phyloP scores from a whole-genome alignment of 2,888 invertebrate genomes.

The Euzophera pinguis region DNA sequence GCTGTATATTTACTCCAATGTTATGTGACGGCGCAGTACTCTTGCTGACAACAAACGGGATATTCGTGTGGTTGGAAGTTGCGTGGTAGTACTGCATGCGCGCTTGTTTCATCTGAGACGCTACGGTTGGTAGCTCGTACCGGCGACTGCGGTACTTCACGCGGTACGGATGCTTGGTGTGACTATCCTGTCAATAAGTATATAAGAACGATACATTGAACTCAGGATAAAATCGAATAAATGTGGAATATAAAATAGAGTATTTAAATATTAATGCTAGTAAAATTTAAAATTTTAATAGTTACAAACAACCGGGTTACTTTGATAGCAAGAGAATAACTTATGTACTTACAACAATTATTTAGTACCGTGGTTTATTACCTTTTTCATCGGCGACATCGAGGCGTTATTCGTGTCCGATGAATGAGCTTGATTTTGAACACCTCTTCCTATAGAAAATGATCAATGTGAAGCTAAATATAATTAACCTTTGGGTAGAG shows the following conservation, averaged over 20 bases:
- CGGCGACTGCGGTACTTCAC: slow-evolving; percentile 55
- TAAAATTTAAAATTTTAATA: too few species aligned
- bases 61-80: slow-evolving; percentile 64
- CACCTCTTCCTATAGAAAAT: neutral
- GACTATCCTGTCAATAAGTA: slow-evolving; percentile 17
- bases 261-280: too few species aligned
- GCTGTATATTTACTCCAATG: slow-evolving; percentile 82
- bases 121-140: slow-evolving; percentile 83
- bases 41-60: slow-evolving; percentile 82
- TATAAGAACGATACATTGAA: too few species aligned
- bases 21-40: slow-evolving; percentile 83
- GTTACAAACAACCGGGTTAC: too few species aligned
- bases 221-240: too few species aligned
- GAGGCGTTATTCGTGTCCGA: neutral
- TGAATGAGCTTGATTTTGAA: neutral
- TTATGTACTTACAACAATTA: too few species aligned
- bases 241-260: too few species aligned
- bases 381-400: neutral
- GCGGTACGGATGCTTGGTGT: slow-evolving; percentile 33
- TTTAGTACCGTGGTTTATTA: too few species aligned
- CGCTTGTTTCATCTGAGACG: slow-evolving; percentile 82
- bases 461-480: neutral
- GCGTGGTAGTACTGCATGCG: slow-evolving; percentile 73
- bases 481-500: too few species aligned
- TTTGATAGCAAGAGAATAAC: too few species aligned